phyloP scores from a whole-genome alignment of 2,797 vertebrate species.

The Fistularia tabacaria region DNA sequence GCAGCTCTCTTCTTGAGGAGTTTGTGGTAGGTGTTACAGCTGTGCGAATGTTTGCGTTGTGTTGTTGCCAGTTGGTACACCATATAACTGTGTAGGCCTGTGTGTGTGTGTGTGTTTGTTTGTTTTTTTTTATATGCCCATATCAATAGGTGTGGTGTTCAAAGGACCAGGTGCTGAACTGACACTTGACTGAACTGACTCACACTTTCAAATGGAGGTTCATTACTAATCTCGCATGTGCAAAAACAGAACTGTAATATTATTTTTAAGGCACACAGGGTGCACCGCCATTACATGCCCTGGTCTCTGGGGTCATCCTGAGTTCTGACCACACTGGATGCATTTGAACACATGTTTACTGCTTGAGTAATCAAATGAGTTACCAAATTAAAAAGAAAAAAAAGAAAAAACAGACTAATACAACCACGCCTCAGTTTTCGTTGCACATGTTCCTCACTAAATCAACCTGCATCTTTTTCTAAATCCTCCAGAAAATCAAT shows the following conservation, averaged over 20 bases:
- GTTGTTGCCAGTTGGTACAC: slow-evolving; percentile 1
- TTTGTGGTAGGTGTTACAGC: neutral
- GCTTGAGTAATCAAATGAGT: slow-evolving; percentile 30
- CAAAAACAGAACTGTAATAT: slow-evolving; percentile 4
- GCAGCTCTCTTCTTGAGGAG: slow-evolving; percentile 10
- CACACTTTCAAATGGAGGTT: slow-evolving; percentile 1
- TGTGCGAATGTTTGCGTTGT: neutral
- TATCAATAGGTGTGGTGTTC: neutral
- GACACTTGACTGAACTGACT: too few species aligned
- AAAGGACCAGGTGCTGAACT: slow-evolving; percentile 20
- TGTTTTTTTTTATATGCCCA: too few species aligned
- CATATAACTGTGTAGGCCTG: slow-evolving; percentile 4
- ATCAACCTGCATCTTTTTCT: too few species aligned
- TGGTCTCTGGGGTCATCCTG: slow-evolving; percentile 7
- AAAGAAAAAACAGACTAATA: neutral
- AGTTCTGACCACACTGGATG: slow-evolving; percentile 10
- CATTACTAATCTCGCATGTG: slow-evolving; percentile 1
- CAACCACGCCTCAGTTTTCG: too few species aligned
- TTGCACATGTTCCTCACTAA: too few species aligned
- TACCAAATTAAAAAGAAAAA: neutral
- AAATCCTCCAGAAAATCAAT: too few species aligned
- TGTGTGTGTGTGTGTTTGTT: slow-evolving; percentile 13
- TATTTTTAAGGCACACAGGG: neutral
- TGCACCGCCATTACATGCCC: slow-evolving; percentile 3
- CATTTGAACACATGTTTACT: slow-evolving; percentile 30